These are phyloP conservation scores for Magallana gigas DNA, from an alignment of 1,140 invertebrate species.

Conservation along the genomic window DNA sequence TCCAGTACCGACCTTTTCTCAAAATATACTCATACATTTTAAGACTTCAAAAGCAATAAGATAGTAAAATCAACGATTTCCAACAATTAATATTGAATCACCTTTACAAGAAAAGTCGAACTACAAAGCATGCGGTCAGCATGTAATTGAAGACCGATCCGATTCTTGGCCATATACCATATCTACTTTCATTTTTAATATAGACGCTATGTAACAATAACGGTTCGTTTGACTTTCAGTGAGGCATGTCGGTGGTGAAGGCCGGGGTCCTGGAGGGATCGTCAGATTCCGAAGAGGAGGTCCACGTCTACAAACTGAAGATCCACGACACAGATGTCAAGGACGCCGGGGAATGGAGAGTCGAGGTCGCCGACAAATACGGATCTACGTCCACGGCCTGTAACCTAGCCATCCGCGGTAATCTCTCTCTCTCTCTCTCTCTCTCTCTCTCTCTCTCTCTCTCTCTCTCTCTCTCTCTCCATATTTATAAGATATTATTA, in stretches of 20 bases:
- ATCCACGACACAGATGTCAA: constrained; percentile 46
- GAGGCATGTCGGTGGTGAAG: constrained; percentile 2
- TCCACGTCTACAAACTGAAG: constrained; percentile 46
- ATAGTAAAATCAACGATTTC: too few species aligned
- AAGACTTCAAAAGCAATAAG: too few species aligned
- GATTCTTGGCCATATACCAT: too few species aligned
- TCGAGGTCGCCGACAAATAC: constrained; percentile 52
- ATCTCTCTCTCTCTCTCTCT: neutral
- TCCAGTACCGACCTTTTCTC: too few species aligned
- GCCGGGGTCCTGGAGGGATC: constrained; percentile 7
- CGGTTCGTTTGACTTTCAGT: neutral
- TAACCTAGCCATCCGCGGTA: constrained; percentile 47
- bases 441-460: neutral
- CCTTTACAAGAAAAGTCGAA: too few species aligned
- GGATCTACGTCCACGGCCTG: constrained; percentile 51
- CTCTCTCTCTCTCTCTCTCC: neutral
- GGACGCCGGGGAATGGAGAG: constrained; percentile 46
- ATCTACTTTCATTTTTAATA: too few species aligned
- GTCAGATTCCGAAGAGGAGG: constrained; percentile 46
- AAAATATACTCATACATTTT: too few species aligned
- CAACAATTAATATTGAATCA: too few species aligned
- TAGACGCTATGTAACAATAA: too few species aligned
- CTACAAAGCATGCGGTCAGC: too few species aligned
- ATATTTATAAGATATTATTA: neutral
- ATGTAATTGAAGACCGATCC: too few species aligned